Conservation (phyloP, 2,888 invertebrate genomes). For the Antheraea yamamai region DNA sequence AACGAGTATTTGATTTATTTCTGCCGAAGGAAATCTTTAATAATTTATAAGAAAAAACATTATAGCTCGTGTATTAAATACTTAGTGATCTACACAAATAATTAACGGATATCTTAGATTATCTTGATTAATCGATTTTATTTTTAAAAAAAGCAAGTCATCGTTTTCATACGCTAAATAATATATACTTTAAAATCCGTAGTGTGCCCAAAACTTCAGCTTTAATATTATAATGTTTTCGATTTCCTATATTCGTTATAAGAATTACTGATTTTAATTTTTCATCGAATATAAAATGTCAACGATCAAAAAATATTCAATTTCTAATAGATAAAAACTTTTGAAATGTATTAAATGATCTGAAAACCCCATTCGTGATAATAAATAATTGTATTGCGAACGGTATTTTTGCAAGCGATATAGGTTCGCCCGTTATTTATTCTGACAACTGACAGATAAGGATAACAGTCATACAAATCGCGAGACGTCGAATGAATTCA, state of each 20-base stretch:
- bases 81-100: no score
- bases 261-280: background rate
- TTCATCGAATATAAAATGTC: background rate
- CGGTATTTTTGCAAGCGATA: constrained; percentile 68
- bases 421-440: constrained; percentile 67
- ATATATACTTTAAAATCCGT: no score
- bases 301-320: background rate
- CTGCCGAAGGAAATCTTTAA: no score
- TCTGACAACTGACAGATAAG: constrained; percentile 67
- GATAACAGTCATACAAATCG: constrained; percentile 63
- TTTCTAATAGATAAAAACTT: background rate
- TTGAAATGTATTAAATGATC: constrained; percentile 35
- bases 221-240: no score
- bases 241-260: background rate
- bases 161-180: no score
- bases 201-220: no score
- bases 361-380: constrained; percentile 66
- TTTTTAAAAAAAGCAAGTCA: no score
- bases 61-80: no score
- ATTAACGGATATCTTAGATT: no score
- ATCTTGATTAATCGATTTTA: no score
- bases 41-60: no score
- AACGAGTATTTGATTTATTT: no score
- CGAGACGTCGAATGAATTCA: constrained; percentile 59
- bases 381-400: constrained; percentile 50